Base-by-base conservation (phyloP, 2,888 invertebrate genomes). In the Gymnosoma rotundatum region DNA sequence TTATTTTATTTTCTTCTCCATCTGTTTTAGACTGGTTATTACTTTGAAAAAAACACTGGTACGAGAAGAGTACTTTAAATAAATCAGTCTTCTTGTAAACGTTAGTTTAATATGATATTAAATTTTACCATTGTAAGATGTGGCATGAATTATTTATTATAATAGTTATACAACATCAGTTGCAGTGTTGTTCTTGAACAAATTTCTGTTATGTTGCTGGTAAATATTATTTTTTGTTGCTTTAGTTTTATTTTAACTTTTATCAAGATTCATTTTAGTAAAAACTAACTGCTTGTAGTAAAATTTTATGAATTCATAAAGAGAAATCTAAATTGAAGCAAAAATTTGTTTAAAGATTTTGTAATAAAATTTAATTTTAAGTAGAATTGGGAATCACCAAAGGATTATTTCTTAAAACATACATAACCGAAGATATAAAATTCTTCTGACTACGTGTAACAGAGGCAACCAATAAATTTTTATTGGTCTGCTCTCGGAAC, bases 141-240 rank as follows among this genome's bases (percentile, higher is more conserved):
- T 66, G 21, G 45, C 74, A 75, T 66, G 74, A 75, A 66, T 66
- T 32, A 75, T 75, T 75, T 56, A 66, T 56, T 56, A 56, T 45
- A 20, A n/a, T 56, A 8, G 38, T 36, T 52, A 38, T 25, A 42
- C 18, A 18, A n/a, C 16, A 48, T 48, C 14, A 48, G 45, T n/a
- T 48, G 45, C 45, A 48, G 14, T n/a, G 14, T 48, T 48, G 45
- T 48, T 48, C n/a, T 48, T n/a, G 45, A n/a, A n/a, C 2, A 48
- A 48, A 48, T 48, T 14, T 48, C 3, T 1, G 14, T 16, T 6
- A 16, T 16, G 12, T n/a, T 48, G 45, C n/a, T 48, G 16, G 1
- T 14, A 16, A 48, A 48, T 48, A 48, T 1, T 16, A n/a, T 48
- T n/a, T 2, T n/a, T 48, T 16, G 45, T 48, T 48, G 45, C n/a